Conservation (phyloP, 2,888 invertebrate species). For the Anorthoa munda region DNA sequence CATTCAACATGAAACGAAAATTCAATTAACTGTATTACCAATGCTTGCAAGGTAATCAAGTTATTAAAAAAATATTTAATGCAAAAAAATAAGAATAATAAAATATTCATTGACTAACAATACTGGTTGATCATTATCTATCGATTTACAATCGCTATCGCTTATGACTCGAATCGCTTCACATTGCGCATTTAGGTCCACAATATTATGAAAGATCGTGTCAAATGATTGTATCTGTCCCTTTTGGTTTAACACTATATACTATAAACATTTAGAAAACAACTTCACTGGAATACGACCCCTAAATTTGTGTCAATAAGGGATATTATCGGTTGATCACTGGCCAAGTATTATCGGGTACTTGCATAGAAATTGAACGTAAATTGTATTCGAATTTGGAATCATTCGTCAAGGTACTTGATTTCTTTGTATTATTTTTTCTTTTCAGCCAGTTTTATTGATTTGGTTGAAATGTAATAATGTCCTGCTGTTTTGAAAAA, state of each 20-base stretch:
- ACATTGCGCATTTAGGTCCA: constrained; percentile 76
- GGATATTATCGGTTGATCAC: neutral
- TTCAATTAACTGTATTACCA: too few species aligned
- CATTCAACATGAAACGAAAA: too few species aligned
- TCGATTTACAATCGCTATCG: constrained; percentile 17
- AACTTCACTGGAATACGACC: neutral
- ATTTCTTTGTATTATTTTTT: constrained; percentile 70
- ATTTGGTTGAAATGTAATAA: constrained; percentile 57
- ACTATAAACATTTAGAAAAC: constrained; percentile 50
- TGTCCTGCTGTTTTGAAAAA: constrained; percentile 61
- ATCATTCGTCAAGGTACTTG: constrained; percentile 85
- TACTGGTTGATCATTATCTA: neutral
- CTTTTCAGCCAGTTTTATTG: constrained; percentile 73
- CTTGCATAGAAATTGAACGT: constrained; percentile 58
- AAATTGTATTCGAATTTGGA: constrained; percentile 77
- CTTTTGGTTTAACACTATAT: constrained; percentile 76
- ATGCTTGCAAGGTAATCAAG: too few species aligned
- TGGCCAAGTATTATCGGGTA: constrained; percentile 6
- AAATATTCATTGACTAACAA: neutral
- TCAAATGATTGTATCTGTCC: constrained; percentile 85
- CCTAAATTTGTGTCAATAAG: accelerated
- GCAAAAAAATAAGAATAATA: too few species aligned
- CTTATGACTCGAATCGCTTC: constrained; percentile 60
- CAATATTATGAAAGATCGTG: constrained; percentile 86
- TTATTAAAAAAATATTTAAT: too few species aligned